Percentiles rank a stretch among this genome's conserved stretches.
Conservation (phyloP, 2,113 vertebrate genomes). For the Phrynosoma blainvillii region DNA sequence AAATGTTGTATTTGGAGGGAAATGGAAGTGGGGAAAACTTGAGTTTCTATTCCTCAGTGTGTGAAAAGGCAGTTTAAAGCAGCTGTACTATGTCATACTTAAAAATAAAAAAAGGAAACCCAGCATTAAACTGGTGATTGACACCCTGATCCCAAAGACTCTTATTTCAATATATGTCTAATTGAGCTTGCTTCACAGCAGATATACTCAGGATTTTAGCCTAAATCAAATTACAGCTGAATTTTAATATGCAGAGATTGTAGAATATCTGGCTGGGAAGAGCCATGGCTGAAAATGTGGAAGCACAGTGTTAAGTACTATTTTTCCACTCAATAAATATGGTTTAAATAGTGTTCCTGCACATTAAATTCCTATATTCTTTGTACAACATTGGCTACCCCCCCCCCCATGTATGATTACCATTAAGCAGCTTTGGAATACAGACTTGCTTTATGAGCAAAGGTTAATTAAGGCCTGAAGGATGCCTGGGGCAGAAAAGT, state of each 20-base stretch:
- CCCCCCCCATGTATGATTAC: slow-evolving; percentile 25
- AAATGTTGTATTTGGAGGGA: not conserved
- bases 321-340: slow-evolving; percentile 34
- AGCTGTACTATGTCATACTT: not conserved
- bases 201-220: not conserved
- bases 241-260: not conserved
- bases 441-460: slow-evolving; percentile 33
- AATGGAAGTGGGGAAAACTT: not conserved
- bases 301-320: not conserved
- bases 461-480: slow-evolving; percentile 62
- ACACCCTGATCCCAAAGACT: not conserved
- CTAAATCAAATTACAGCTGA: not conserved
- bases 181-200: not conserved
- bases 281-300: not conserved
- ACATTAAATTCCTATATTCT: not conserved
- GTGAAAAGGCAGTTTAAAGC: not conserved
- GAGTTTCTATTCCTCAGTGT: not conserved
- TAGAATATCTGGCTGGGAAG: not conserved
- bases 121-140: not conserved
- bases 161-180: not conserved
- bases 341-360: not conserved
- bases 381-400: slow-evolving; percentile 7
- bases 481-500: slow-evolving; percentile 46
- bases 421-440: slow-evolving; percentile 40
- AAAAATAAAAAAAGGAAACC: not conserved